Conservation (phyloP, 2,888 invertebrate species). For the Ophioninae sp. region DNA sequence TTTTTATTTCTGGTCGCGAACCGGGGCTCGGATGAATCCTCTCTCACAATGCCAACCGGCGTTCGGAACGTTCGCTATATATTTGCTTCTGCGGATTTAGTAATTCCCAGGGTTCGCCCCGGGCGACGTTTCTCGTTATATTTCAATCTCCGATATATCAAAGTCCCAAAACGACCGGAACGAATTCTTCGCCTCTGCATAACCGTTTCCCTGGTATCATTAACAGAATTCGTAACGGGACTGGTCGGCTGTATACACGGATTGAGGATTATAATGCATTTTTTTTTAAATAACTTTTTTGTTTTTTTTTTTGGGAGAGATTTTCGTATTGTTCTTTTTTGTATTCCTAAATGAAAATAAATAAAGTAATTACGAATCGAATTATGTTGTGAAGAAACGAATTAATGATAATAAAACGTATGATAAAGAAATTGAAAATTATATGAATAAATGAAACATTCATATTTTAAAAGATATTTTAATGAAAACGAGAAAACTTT, state of each 20-base stretch:
- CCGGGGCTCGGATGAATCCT: conserved; percentile 45
- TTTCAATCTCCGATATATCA: conserved; percentile 71
- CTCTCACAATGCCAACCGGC: conserved; percentile 45
- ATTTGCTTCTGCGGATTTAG: conserved; percentile 63
- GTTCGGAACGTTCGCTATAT: conserved; percentile 24
- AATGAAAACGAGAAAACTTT: too few relatives aligned
- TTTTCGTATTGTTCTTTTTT: background rate
- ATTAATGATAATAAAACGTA: too few relatives aligned
- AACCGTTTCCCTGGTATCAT: background rate
- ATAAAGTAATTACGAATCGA: too few relatives aligned
- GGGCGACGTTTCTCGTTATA: conserved; percentile 68
- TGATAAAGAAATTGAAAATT: too few relatives aligned
- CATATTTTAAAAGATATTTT: too few relatives aligned
- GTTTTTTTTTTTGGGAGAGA: background rate
- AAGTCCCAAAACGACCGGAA: conserved; percentile 29
- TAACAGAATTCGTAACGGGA: background rate
- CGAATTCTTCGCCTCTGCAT: conserved; percentile 21
- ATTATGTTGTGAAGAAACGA: too few relatives aligned
- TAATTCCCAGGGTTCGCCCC: conserved; percentile 67
- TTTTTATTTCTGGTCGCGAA: conserved; percentile 35
- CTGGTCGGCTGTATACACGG: background rate
- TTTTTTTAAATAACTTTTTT: too few relatives aligned
- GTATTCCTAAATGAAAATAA: too few relatives aligned
- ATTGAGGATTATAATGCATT: too few relatives aligned
- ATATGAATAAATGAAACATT: too few relatives aligned